Base-by-base conservation (phyloP, 2,888 invertebrate species). In the Chaetoderma sp. region DNA sequence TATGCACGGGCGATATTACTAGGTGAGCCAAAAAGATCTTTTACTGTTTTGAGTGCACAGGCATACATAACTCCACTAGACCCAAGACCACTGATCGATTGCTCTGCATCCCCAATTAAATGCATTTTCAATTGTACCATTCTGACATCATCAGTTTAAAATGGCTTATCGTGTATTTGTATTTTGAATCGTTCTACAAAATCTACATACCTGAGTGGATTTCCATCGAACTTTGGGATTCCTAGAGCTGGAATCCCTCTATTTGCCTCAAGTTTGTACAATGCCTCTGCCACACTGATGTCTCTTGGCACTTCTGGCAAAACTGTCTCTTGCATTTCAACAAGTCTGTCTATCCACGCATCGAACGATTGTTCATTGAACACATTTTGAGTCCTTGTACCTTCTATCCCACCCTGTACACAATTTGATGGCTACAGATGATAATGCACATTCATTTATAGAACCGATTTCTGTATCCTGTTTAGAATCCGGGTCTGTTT, bases 121-220 rank as follows among this genome's bases (percentile, higher is more conserved):
- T 27, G 47, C 49, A 49, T 58, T 5, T 30, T 44, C 18, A 63
- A 27, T 13, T 63, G 63, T 0, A 39, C 28, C 63, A 63, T 63
- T 18, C 63, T 42, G 28, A 49, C 27, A 5, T 58, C 57, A 58
- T 63, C 63, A 30, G 30, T 36, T 6, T 58, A 16, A 33, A 39
- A 28, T 0, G 39, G 27, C 30, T 63, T 63, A 21, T 57, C 36
- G 42, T 63, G 63, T 27, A 63, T 63, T n/a, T 63, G 63, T 21
- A 63, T 47, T 39, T 57, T 63, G 18, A 63, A 63, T 5, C 55
- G 49, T 25, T 63, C 63, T 2, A 63, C 30, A n/a, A 63, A 63
- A n/a, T 63, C 52, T 5, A 63, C 57, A 21, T 63, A 63, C 30
- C 23, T n/a, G 5, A 55, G 28, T 8, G 55, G 30, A 18, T 16